Evolutionary conservation across 2,797 vertebrate species (phyloP).

Genomic region (Streptopelia turtur): DNA sequence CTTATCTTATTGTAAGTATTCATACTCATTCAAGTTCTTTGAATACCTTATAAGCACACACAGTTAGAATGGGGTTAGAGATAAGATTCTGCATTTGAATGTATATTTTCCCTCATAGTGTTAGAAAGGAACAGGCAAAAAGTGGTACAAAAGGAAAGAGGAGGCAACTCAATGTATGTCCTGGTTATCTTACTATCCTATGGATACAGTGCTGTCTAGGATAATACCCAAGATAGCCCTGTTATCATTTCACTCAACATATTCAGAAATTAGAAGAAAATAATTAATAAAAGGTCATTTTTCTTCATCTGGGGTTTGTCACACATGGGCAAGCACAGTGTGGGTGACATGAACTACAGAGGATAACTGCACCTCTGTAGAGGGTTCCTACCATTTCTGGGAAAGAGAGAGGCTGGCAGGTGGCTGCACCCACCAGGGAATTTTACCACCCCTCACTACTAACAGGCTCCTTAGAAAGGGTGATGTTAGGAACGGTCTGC

Average conservation of each 20-base stretch:
- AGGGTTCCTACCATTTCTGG: background rate
- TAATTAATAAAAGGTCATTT: background rate
- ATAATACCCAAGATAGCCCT: background rate
- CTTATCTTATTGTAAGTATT: background rate
- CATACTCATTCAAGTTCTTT: background rate
- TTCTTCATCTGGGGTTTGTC: background rate
- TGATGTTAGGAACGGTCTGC: background rate
- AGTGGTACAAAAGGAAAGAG: background rate
- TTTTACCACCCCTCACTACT: background rate
- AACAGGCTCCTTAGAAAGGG: background rate
- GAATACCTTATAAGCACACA: background rate
- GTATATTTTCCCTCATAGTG: background rate
- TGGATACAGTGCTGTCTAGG: background rate
- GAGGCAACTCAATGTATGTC: background rate
- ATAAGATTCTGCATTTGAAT: background rate
- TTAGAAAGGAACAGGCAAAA: background rate
- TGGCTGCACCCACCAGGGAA: background rate
- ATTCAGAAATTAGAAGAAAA: background rate
- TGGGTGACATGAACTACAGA: background rate
- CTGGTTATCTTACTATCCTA: background rate
- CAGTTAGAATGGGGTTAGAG: background rate
- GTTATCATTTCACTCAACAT: background rate
- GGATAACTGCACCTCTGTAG: background rate
- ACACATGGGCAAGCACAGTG: background rate
- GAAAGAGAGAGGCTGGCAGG: background rate